Percentiles rank a stretch among this genome's conserved stretches.
These are phyloP conservation scores for Thumatha senex DNA, from an alignment of 2,888 invertebrate genomes.

Conservation along the genomic window DNA sequence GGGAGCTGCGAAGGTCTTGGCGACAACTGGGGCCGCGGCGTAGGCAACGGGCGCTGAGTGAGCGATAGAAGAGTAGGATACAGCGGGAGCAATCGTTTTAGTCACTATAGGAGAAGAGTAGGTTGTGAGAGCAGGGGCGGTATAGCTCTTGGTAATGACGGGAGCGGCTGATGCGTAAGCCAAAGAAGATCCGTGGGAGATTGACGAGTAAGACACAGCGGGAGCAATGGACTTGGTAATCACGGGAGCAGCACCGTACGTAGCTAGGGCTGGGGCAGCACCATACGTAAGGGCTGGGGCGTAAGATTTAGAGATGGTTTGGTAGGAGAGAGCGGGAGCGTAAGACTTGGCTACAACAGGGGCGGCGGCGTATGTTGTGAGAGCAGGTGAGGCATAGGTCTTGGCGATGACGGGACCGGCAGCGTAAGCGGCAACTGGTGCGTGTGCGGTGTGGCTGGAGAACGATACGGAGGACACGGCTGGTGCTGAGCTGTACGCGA, in stretches of 20 bases:
- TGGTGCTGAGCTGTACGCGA: constrained; percentile 57
- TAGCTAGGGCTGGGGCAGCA: constrained; percentile 44
- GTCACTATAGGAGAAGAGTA: constrained; percentile 50
- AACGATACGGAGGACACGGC: constrained; percentile 42
- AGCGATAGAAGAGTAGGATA: constrained; percentile 30
- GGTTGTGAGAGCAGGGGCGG: constrained; percentile 37
- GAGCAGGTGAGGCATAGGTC: constrained; percentile 43
- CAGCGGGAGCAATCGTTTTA: constrained; percentile 52
- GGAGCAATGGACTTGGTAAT: constrained; percentile 34
- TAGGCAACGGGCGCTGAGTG: constrained; percentile 31
- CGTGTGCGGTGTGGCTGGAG: constrained; percentile 30
- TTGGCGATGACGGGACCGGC: constrained; percentile 30
- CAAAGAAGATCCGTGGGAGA: constrained; percentile 32
- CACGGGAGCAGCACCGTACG: constrained; percentile 48
- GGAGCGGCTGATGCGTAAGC: too few relatives aligned
- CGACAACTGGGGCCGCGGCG: constrained; percentile 36
- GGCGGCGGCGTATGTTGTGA: constrained; percentile 53
- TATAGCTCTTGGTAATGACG: too few relatives aligned
- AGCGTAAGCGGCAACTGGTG: constrained; percentile 41
- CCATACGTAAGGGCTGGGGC: constrained; percentile 44
- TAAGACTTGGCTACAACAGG: constrained; percentile 57
- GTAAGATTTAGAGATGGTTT: constrained; percentile 53
- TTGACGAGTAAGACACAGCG: constrained; percentile 28
- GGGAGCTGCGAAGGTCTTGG: constrained; percentile 35
- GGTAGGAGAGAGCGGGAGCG: constrained; percentile 50